Base-by-base conservation (phyloP, 1,140 invertebrate genomes). In the Oryzaephilus surinamensis region DNA sequence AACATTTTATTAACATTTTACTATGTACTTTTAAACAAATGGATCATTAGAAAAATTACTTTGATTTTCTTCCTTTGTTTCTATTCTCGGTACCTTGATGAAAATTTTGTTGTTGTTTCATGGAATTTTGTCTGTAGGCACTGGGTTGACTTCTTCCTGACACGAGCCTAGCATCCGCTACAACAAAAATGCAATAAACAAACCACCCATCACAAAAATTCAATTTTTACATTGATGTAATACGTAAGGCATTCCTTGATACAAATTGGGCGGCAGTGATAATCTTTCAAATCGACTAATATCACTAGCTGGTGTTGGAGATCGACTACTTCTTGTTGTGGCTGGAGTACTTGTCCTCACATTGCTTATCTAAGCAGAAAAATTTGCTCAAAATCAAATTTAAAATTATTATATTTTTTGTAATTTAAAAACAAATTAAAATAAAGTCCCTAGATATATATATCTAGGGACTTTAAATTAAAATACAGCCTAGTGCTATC, bases 211-310 rank as follows among this genome's bases (percentile, higher is more conserved):
- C 20, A 50, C 57, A n/a, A n/a, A n/a, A n/a, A n/a, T n/a, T n/a
- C n/a, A n/a, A n/a, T n/a, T n/a, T n/a, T 55, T 48, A 62, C 60
- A 43, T 55, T 50, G 58, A 38, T 24, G 23, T 24, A 61, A 35
- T 32, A 59, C 43, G 48, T 56, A 61, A 38, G 60, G 49, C 44
- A 62, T 53, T n/a, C 51, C 50, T 35, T 53, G 58, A 41, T 57
- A 60, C 31, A 61, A 29, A 14, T 43, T 26, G 35, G 51, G 45
- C 7, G 51, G 42, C 17, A 40, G 43, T 29, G 23, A 11, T 20
- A 5, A 58, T 37, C 50, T 43, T n/a, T 56, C 57, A 21, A 50
- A 52, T 38, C 45, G 46, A 6, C 43, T 33, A 17, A 52, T 38
- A 21, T 60, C 56, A 37, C 48, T 47, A 3, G 52, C 57, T 7